phyloP scores from a whole-genome alignment of 2,797 vertebrate genomes.

The Scleropages formosus region DNA sequence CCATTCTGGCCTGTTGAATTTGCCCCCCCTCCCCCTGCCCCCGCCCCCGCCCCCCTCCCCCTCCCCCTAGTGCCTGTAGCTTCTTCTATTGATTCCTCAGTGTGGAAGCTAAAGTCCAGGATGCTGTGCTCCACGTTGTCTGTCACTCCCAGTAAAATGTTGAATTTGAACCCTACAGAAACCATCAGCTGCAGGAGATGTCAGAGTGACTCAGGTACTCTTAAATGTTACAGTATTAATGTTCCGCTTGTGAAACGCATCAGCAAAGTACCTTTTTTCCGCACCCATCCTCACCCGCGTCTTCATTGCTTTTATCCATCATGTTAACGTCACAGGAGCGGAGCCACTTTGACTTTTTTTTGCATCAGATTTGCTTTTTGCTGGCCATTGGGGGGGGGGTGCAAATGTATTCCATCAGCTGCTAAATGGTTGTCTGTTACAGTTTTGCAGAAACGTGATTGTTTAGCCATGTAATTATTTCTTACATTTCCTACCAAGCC shows the following conservation, averaged over 20 bases:
- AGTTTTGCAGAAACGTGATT: conserved; percentile 51
- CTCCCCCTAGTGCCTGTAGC: neutral
- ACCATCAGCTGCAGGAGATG: conserved; percentile 85
- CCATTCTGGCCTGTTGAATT: neutral
- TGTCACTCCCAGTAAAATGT: conserved; percentile 66
- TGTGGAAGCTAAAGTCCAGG: conserved; percentile 34
- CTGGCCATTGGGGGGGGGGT: conserved; percentile 43
- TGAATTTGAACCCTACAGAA: conserved; percentile 85
- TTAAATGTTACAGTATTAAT: conserved; percentile 74
- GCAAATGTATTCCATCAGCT: conserved; percentile 41
- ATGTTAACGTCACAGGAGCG: neutral
- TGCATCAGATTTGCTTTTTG: conserved; percentile 35
- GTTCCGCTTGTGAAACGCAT: conserved; percentile 63
- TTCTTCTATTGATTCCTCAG: conserved; percentile 24
- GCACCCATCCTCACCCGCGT: conserved; percentile 25
- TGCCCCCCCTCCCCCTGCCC: conserved; percentile 3
- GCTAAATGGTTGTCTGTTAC: conserved; percentile 49
- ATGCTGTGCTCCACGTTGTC: conserved; percentile 23
- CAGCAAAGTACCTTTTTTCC: conserved; percentile 24
- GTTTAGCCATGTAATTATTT: conserved; percentile 39
- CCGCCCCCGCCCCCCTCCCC: neutral
- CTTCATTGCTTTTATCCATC: conserved; percentile 1
- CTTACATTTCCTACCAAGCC: conserved; percentile 37
- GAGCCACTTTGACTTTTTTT: conserved; percentile 31
- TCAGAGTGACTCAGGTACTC: conserved; percentile 84